Conservation (phyloP, 2,797 vertebrate species). For the Pitangus sulphuratus region DNA sequence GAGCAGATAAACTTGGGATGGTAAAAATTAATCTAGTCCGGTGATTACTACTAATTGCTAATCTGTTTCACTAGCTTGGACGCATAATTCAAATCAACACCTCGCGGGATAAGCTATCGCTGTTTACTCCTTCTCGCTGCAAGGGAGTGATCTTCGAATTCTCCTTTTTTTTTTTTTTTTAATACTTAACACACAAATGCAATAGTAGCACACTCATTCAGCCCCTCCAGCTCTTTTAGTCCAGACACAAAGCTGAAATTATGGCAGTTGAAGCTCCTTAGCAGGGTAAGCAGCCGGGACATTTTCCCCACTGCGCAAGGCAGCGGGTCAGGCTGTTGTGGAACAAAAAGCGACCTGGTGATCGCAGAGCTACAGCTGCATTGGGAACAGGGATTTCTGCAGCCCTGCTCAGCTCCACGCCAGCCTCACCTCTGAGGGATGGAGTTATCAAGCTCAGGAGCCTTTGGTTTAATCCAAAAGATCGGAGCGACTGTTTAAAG, state of each 20-base stretch:
- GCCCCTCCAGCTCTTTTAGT: not conserved
- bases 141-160: not conserved
- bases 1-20: not conserved
- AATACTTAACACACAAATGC: not conserved
- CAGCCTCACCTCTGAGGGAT: not conserved
- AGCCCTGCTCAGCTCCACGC: not conserved
- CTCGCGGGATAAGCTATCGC: fast-evolving
- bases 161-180: not conserved
- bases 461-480: not conserved
- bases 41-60: not conserved
- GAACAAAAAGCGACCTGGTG: not conserved
- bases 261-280: not conserved
- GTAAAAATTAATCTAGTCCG: not conserved
- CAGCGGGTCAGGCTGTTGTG: not conserved
- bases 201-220: not conserved
- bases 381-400: not conserved
- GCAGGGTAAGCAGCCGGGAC: not conserved
- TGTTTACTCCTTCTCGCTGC: not conserved
- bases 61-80: not conserved
- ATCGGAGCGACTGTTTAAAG: fast-evolving
- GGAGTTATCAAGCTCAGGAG: not conserved
- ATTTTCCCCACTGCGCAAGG: not conserved
- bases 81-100: not conserved
- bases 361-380: not conserved
- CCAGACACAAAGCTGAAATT: not conserved